Conservation (phyloP, 1,140 invertebrate genomes). For the Steinernema khuongi region DNA sequence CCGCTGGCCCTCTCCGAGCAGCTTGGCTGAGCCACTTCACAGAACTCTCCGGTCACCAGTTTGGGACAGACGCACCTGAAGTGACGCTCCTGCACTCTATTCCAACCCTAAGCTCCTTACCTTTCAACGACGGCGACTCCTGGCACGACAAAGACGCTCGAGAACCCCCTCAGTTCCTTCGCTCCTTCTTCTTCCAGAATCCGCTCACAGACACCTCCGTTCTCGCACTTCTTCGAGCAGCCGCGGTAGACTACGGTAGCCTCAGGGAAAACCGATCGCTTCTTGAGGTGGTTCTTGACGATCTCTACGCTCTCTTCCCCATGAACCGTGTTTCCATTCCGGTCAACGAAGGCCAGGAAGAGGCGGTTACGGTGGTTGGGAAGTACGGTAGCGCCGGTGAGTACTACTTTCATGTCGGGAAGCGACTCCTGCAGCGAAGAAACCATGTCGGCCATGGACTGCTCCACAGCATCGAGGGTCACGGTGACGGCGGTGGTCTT, state of each 20-base stretch:
- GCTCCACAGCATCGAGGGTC: background rate
- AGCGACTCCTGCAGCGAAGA: background rate
- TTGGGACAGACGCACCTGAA: constrained; percentile 1
- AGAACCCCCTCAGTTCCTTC: background rate
- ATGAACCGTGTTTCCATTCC: background rate
- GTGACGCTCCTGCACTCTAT: background rate
- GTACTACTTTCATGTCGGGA: background rate
- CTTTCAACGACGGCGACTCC: background rate
- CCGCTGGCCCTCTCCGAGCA: background rate
- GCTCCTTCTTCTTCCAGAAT: background rate
- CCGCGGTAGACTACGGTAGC: background rate
- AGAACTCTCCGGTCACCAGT: background rate
- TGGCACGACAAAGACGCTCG: background rate
- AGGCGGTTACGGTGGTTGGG: background rate
- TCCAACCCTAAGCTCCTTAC: background rate
- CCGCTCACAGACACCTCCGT: background rate
- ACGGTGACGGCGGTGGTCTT: background rate
- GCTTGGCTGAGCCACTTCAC: background rate
- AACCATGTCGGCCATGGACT: background rate
- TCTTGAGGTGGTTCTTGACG: background rate
- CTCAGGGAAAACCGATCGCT: background rate
- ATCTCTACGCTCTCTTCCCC: background rate
- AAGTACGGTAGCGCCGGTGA: background rate
- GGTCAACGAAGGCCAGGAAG: background rate
- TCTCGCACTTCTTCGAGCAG: background rate